Evolutionary conservation across 1,140 invertebrate genomes (phyloP), one percentile per base, ranked within the genome.

Genomic region (Bombus superbus): DNA sequence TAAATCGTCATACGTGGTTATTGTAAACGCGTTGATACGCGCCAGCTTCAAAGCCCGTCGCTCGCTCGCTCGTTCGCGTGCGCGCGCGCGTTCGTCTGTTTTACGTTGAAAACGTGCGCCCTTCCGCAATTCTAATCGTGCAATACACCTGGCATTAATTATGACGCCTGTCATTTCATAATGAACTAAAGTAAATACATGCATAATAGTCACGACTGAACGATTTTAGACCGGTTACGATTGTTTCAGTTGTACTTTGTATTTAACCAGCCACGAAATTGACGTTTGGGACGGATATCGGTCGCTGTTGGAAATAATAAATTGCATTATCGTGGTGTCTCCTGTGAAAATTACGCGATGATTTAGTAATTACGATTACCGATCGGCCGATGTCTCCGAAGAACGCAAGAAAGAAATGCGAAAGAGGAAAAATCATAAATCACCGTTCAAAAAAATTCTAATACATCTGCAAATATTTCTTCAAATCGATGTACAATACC

Each of bases 111-210:
- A 85, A 80, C 73, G 80, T 32, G 13, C 57, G 28, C 40, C 80
- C 82, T 86, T 89, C 76, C 76, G 38, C 83, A 57, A 68, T 83
- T 86, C 88, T 89, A 86, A 82, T 89, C 88, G 79, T 68, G 66
- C 80, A 89, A 83, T 80, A 69, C 71, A 81, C 74, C n/a, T 68
- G 77, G 80, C 77, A 86, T 76, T 89, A 86, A 89, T 86, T 89
- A 89, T 88, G 85, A 80, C 72, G 47, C 74, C 44, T 35, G 76
- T 62, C 80, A 66, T 80, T 86, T 64, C 62, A 83, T 66, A 86
- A 86, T 72, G 72, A 77, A 79, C n/a, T 59, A 81, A 77, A 86
- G 88, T 86, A 89, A 83, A 89, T 86, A 86, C 62, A 66, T 64
- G 74, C 62, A 86, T 80, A 81, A 89, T 79, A 64, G 44, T 75